Percentiles rank a stretch among this genome's conserved stretches.
Conservation (phyloP, 2,888 invertebrate genomes). For the Drymonia ruficornis region DNA sequence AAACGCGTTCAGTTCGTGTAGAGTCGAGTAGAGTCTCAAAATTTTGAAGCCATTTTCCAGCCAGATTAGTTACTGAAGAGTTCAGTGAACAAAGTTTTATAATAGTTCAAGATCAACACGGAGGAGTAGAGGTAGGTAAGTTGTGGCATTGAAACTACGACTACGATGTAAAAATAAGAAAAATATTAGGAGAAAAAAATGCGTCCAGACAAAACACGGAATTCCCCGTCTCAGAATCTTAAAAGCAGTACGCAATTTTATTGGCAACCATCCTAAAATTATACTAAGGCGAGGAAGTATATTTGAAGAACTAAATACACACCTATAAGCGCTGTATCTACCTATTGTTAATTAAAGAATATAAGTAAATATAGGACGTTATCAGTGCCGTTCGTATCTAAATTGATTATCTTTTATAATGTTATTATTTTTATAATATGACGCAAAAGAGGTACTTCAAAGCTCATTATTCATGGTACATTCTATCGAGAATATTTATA, state of each 20-base stretch:
- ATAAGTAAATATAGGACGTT: no score
- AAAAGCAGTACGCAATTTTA: not conserved
- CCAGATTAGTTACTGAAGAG: no score
- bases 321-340: no score
- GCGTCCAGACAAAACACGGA: slow-evolving; percentile 2
- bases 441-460: no score
- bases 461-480: no score
- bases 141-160: not conserved
- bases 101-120: not conserved
- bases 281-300: no score
- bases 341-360: no score
- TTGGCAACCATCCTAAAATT: not conserved
- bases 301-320: no score
- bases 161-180: slow-evolving; percentile 21
- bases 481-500: not conserved
- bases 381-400: no score
- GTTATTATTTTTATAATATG: not conserved
- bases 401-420: no score
- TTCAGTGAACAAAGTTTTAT: slow-evolving; percentile 18
- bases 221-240: not conserved
- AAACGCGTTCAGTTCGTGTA: not conserved
- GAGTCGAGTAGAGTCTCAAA: no score
- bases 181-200: slow-evolving; percentile 14
- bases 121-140: not conserved
- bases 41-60: no score